Evolutionary conservation across 2,888 invertebrate genomes (phyloP).

Genomic region (Xestia xanthographa): DNA sequence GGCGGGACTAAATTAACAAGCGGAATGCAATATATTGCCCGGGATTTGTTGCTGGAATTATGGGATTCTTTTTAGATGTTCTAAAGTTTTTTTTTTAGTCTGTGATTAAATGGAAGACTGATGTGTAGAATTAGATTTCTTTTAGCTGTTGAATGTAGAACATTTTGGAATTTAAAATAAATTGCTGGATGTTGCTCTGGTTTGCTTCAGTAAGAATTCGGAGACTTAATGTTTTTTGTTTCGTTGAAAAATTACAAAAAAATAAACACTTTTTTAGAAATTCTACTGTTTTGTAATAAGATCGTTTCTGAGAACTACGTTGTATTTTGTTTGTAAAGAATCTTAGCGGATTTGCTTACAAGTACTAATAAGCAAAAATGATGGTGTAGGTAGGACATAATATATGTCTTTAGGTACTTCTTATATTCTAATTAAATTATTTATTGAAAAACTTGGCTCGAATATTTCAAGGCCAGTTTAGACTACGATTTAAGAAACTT

Average conservation of each 20-base stretch:
- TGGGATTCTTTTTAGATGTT: constrained; percentile 49
- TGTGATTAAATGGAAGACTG: constrained; percentile 10
- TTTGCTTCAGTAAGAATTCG: background rate
- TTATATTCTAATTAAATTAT: too few species aligned
- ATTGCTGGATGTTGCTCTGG: background rate
- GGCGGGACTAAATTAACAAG: constrained; percentile 79
- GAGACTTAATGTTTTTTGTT: background rate
- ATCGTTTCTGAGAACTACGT: constrained; percentile 6
- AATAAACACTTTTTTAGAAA: background rate
- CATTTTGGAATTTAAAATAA: background rate
- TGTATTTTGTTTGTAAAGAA: constrained; percentile 6
- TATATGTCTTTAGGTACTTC: background rate
- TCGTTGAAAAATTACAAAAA: background rate
- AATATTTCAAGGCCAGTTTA: background rate
- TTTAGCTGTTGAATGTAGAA: background rate
- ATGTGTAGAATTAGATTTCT: background rate
- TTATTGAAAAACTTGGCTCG: background rate
- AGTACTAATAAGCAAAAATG: background rate
- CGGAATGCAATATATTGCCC: constrained; percentile 80
- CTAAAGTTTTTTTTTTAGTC: constrained; percentile 23
- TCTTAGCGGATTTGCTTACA: background rate
- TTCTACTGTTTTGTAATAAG: background rate
- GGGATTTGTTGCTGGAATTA: constrained; percentile 75
- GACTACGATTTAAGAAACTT: background rate
- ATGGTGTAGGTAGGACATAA: background rate